Evolutionary conservation across 2,113 vertebrate species (phyloP).

Genomic region (Gopherus flavomarginatus): DNA sequence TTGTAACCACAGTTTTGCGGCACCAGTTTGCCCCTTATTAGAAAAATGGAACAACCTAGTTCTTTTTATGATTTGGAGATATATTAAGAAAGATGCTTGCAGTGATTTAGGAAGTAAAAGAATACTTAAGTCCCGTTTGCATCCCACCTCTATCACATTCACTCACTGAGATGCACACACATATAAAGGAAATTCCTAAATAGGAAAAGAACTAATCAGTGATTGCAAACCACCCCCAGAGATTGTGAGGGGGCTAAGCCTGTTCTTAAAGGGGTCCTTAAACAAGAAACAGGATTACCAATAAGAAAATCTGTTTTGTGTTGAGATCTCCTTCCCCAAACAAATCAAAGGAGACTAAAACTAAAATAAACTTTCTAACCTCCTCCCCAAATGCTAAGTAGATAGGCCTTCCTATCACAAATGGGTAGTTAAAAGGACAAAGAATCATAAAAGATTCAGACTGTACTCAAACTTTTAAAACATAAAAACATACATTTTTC

Average conservation of each 20-base stretch:
- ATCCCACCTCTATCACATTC: background rate
- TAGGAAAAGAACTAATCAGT: background rate
- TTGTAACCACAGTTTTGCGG: background rate
- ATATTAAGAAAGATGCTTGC: background rate
- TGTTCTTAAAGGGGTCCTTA: background rate
- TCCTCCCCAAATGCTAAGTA: background rate
- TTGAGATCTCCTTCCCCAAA: background rate
- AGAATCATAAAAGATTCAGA: background rate
- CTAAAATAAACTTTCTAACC: background rate
- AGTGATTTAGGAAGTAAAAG: background rate
- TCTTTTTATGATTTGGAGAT: background rate
- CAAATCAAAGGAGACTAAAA: background rate
- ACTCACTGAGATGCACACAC: background rate
- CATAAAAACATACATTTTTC: background rate
- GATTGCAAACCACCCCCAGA: background rate
- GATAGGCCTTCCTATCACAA: background rate
- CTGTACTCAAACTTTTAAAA: background rate
- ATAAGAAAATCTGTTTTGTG: background rate
- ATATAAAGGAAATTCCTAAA: background rate
- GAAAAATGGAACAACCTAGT: background rate
- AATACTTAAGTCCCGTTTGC: background rate
- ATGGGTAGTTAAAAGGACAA: background rate
- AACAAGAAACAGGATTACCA: background rate
- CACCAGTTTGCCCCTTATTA: background rate
- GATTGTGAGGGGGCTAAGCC: background rate